Percentiles rank a stretch among this genome's conserved stretches.
Evolutionary conservation across 2,888 invertebrate genomes (phyloP).

Genomic region (Bimastos eiseni): DNA sequence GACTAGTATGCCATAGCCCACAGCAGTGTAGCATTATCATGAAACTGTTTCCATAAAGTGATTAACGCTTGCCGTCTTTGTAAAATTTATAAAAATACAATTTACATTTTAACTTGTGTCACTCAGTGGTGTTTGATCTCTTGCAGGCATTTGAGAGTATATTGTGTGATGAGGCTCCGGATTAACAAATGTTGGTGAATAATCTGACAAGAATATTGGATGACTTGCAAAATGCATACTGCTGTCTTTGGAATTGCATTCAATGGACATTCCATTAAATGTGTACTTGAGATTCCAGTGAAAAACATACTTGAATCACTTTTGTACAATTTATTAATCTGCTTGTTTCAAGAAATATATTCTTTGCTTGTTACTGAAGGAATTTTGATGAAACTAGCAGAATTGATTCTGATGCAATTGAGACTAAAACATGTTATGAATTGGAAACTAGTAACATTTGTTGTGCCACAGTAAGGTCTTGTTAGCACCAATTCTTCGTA

Average conservation of each 20-base stretch:
- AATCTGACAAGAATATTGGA: constrained; percentile 4
- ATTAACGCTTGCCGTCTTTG: neutral
- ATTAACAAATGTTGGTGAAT: neutral
- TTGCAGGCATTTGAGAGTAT: constrained; percentile 18
- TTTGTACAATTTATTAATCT: neutral
- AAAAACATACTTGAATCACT: neutral
- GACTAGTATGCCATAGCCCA: neutral
- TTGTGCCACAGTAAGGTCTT: neutral
- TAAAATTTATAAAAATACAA: neutral
- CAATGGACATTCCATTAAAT: neutral
- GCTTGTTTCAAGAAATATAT: constrained; percentile 13
- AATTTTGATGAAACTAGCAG: neutral
- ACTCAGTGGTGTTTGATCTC: neutral
- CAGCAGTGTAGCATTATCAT: neutral
- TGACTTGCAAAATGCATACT: neutral
- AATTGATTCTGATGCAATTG: neutral
- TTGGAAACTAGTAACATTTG: neutral
- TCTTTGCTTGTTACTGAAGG: neutral
- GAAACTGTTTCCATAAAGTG: neutral
- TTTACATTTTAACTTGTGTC: neutral
- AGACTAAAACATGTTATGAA: neutral
- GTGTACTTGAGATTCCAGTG: neutral
- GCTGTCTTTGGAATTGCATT: neutral
- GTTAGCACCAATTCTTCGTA: neutral
- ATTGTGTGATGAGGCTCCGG: constrained; percentile 15